These are phyloP conservation scores for Forbesichthys papilliferus DNA, from an alignment of 2,113 vertebrate species.

Conservation along the genomic window DNA sequence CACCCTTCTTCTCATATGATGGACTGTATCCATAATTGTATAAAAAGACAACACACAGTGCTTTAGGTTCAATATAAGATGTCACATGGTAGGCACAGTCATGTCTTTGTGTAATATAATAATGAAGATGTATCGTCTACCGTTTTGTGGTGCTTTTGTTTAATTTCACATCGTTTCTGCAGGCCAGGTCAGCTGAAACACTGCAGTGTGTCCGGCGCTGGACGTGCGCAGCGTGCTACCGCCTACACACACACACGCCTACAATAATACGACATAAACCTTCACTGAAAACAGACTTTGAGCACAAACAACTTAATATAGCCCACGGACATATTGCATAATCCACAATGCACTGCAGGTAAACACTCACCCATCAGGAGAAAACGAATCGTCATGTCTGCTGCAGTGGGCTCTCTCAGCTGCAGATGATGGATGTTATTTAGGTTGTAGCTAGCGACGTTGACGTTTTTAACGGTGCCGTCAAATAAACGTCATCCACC, in stretches of 20 bases:
- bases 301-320: not conserved
- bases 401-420: slow-evolving; percentile 69
- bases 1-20: too few relatives aligned
- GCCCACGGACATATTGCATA: not conserved
- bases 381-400: slow-evolving; percentile 75
- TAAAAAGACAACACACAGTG: too few relatives aligned
- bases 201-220: slow-evolving; percentile 48
- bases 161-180: too few relatives aligned
- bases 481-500: slow-evolving; percentile 22
- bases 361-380: slow-evolving; percentile 67
- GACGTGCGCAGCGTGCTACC: slow-evolving; percentile 33
- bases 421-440: slow-evolving; percentile 28
- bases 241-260: slow-evolving; percentile 19
- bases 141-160: too few relatives aligned
- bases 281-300: not conserved
- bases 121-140: too few relatives aligned
- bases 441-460: slow-evolving; percentile 19
- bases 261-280: not conserved
- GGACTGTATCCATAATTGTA: too few relatives aligned
- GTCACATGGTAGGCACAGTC: too few relatives aligned
- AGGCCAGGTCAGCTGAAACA: slow-evolving; percentile 7
- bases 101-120: too few relatives aligned
- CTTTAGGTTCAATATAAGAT: too few relatives aligned
- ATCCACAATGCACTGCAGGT: too few relatives aligned
- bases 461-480: slow-evolving; percentile 5